These are phyloP conservation scores for Trisateles emortualis DNA, from an alignment of 2,888 invertebrate species.

Conservation along the genomic window DNA sequence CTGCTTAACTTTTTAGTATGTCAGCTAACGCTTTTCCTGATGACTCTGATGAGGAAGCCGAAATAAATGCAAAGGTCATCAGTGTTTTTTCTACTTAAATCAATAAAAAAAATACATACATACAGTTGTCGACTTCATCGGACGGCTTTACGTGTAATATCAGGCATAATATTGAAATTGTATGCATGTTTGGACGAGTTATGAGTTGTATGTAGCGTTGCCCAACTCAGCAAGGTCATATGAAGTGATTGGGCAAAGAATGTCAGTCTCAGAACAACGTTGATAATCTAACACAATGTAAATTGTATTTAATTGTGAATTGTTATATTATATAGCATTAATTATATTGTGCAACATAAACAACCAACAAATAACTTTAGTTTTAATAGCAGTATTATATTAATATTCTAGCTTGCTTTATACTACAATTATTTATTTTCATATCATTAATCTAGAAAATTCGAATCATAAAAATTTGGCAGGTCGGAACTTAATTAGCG, in stretches of 20 bases:
- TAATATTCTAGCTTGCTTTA: background rate
- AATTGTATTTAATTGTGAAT: constrained; percentile 39
- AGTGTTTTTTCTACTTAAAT: background rate
- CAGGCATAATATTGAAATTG: constrained; percentile 34
- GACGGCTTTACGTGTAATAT: background rate
- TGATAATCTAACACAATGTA: constrained; percentile 60
- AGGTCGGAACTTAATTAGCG: too few species aligned
- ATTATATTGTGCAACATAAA: constrained; percentile 29
- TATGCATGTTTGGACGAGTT: constrained; percentile 43
- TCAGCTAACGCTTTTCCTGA: too few species aligned
- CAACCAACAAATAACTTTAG: constrained; percentile 9
- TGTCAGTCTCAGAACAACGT: constrained; percentile 54
- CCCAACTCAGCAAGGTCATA: constrained; percentile 70
- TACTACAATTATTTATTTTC: background rate
- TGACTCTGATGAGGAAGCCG: too few species aligned
- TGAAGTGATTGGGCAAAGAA: constrained; percentile 60
- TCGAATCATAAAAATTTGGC: too few species aligned
- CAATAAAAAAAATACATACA: background rate
- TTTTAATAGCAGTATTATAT: constrained; percentile 3
- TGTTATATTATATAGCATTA: constrained; percentile 21
- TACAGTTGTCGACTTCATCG: background rate
- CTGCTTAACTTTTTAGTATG: too few species aligned
- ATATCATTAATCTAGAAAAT: too few species aligned
- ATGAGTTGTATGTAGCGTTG: constrained; percentile 59
- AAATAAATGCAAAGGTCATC: too few species aligned